These are phyloP conservation scores for Hymenochirus boettgeri DNA, from an alignment of 2,113 vertebrate genomes.

Conservation along the genomic window DNA sequence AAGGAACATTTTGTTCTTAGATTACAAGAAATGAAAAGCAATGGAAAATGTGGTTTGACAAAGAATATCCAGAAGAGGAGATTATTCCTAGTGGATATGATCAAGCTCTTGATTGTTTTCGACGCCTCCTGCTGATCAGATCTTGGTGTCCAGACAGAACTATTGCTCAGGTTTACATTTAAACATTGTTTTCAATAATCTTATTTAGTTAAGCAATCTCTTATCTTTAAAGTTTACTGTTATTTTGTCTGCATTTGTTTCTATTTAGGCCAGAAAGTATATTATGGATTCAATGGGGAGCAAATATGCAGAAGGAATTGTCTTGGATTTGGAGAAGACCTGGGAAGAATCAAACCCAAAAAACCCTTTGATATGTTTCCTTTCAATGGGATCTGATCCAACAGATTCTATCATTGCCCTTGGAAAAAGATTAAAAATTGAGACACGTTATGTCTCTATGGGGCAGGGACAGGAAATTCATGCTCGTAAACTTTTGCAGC, in stretches of 20 bases:
- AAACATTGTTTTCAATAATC: not conserved
- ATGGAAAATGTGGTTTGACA: slow-evolving; percentile 95
- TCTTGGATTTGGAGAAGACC: slow-evolving; percentile 84
- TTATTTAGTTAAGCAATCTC: too few species aligned
- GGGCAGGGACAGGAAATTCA: slow-evolving; percentile 91
- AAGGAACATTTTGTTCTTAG: too few species aligned
- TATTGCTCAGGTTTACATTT: slow-evolving; percentile 80
- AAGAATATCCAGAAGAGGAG: slow-evolving; percentile 89
- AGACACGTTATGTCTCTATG: slow-evolving; percentile 89
- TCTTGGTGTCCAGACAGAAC: slow-evolving; percentile 96
- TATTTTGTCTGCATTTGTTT: not conserved
- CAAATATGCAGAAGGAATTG: slow-evolving; percentile 78
- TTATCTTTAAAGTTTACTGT: not conserved
- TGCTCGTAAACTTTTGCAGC: slow-evolving; percentile 84
- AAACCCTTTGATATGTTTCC: slow-evolving; percentile 87
- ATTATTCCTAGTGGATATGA: slow-evolving; percentile 79
- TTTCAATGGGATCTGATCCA: slow-evolving; percentile 95
- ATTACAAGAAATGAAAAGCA: slow-evolving; percentile 82
- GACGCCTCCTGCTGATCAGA: slow-evolving; percentile 84
- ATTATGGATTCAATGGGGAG: slow-evolving; percentile 81
- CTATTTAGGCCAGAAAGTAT: slow-evolving; percentile 83
- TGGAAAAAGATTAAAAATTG: slow-evolving; percentile 80
- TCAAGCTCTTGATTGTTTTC: slow-evolving; percentile 81
- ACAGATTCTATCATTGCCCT: slow-evolving; percentile 86
- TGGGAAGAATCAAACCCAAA: slow-evolving; percentile 88